Conservation (phyloP, 2,113 vertebrate species). For the Salvelinus namaycush region DNA sequence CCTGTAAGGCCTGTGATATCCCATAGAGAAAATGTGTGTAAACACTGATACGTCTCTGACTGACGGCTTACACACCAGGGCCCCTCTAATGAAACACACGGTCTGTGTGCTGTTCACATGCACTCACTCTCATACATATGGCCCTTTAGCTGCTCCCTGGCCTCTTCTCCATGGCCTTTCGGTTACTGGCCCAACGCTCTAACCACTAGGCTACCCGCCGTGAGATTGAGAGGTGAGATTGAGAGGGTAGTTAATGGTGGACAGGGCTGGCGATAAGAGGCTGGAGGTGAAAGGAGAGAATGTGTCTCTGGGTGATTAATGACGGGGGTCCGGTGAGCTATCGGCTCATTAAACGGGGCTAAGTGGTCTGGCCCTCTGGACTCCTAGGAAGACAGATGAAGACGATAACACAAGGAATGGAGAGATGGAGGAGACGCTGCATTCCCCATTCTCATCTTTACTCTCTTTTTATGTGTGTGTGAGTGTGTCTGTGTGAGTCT, state of each 20-base stretch:
- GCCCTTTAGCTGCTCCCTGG: background rate
- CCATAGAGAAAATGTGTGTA: slow-evolving; percentile 39
- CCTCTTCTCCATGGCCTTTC: background rate
- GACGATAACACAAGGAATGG: slow-evolving; percentile 32
- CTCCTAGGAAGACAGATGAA: background rate
- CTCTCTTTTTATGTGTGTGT: background rate
- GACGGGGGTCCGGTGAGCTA: too few species aligned
- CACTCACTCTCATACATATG: background rate
- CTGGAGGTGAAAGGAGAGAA: too few species aligned
- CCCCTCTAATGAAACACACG: slow-evolving; percentile 8
- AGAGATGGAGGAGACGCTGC: slow-evolving; percentile 26
- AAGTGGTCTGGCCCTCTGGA: too few species aligned
- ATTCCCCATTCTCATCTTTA: background rate
- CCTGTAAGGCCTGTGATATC: slow-evolving; percentile 13
- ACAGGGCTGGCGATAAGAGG: too few species aligned
- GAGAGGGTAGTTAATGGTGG: too few species aligned
- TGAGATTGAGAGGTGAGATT: too few species aligned
- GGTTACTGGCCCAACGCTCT: too few species aligned
- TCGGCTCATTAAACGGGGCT: too few species aligned
- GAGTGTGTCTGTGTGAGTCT: slow-evolving; percentile 18
- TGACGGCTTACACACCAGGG: slow-evolving; percentile 23
- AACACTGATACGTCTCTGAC: slow-evolving; percentile 45
- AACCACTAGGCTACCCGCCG: too few species aligned
- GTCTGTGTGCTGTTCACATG: background rate
- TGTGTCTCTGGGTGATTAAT: too few species aligned